Base-by-base conservation (phyloP, 2,888 invertebrate genomes). In the Candidula unifasciata region DNA sequence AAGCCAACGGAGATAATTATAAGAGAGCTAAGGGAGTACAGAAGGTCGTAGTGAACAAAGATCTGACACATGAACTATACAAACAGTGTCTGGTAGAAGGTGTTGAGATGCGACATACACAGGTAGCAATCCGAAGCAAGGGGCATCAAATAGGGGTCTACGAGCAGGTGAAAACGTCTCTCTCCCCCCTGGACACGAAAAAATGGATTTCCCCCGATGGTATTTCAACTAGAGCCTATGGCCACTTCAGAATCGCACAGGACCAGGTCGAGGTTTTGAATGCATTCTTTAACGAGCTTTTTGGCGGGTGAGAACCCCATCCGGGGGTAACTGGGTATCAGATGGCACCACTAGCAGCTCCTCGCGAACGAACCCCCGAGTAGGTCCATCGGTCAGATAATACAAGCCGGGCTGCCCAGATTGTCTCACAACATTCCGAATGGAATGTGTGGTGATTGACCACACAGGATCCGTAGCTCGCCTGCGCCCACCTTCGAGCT, bases 31-130 rank as follows among this genome's bases (percentile, higher is more conserved):
- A 73, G 44, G 73, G 30, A 8, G 73, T 73, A 2, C 73, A 73
- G 37, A 18, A 6, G 73, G n/a, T 44, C n/a, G 73, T 73, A 44
- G 73, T 73, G 37, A 73, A 73, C n/a, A 37, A 44, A 44, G 73
- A 73, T 44, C 44, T 73, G 16, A 21, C 44, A 6, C 73, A 73
- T 24, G 73, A 73, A 3, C 8, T 73, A n/a, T 73, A 44, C 73
- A 73, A 73, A 44, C 73, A 73, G 73, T 73, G 37, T 44, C 44
- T 73, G n/a, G 73, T 44, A 5, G 73, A 73, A n/a, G 44, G 18
- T 44, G 44, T n/a, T 3, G 44, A 44, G 44, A 73, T 73, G 73
- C 21, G 16, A n/a, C 73, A 73, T n/a, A n/a, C n/a, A 54, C 76
- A 54, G 76, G 21, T 52, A 2, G 76, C 27, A 16, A 73, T 73